A percentile compares a stretch with the other conserved stretches of the same genome.
These are phyloP conservation scores for Fragum fragum DNA, from an alignment of 2,888 invertebrate genomes.

Conservation along the genomic window DNA sequence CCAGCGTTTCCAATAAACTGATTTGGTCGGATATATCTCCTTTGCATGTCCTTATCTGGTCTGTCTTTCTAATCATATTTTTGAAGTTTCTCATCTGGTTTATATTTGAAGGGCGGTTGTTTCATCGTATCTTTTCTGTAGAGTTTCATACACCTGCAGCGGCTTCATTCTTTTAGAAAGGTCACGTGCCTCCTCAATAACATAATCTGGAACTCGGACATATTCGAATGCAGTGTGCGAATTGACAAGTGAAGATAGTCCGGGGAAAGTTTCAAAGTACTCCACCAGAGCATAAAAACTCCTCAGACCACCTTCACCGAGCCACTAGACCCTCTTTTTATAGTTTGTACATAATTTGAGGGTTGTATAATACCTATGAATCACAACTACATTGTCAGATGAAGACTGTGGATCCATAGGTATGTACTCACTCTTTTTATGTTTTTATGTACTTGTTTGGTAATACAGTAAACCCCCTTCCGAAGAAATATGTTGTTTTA, in stretches of 20 bases:
- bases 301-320: conserved; percentile 30
- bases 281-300: conserved; percentile 40
- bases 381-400: background rate
- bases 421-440: conserved; percentile 1
- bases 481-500: conserved; percentile 1
- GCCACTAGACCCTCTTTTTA: conserved; percentile 54
- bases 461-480: conserved; percentile 15
- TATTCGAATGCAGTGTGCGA: conserved; percentile 15
- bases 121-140: too few species aligned
- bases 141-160: too few species aligned
- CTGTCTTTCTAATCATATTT: too few species aligned
- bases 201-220: background rate
- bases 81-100: too few species aligned
- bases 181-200: background rate
- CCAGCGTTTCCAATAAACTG: too few species aligned
- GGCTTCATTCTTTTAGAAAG: conserved; percentile 26
- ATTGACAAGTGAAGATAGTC: conserved; percentile 18
- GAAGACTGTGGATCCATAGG: conserved; percentile 47
- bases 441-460: conserved; percentile 20
- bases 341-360: conserved; percentile 36
- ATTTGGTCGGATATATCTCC: too few species aligned
- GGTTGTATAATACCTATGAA: conserved; percentile 40
- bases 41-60: too few species aligned
- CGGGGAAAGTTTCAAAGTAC: conserved; percentile 44
- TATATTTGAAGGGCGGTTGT: too few species aligned